These are phyloP conservation scores for Drosophila suboccidentalis DNA, from an alignment of 2,888 invertebrate species.

Conservation along the genomic window DNA sequence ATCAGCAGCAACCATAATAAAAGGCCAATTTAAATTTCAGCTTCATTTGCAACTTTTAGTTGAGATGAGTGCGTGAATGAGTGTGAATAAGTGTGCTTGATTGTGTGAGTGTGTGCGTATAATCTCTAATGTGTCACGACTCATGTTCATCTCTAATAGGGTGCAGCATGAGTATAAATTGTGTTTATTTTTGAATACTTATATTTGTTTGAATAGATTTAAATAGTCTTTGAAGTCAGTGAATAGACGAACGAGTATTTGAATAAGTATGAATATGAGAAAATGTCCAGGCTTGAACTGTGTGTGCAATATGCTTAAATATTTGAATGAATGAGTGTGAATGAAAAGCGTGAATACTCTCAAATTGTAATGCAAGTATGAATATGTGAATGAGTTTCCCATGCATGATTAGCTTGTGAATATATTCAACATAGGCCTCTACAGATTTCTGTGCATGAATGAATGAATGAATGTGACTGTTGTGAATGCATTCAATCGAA, in stretches of 20 bases:
- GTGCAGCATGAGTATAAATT: background rate
- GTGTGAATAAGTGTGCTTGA: background rate
- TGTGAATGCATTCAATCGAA: slow-evolving; percentile 23
- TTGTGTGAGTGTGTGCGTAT: background rate
- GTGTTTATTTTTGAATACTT: background rate
- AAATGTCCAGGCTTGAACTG: background rate
- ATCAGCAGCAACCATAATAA: slow-evolving; percentile 14
- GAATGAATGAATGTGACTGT: background rate
- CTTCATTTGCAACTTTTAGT: background rate
- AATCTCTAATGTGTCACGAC: background rate
- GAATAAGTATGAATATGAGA: background rate
- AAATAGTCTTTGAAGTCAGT: background rate
- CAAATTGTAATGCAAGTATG: background rate
- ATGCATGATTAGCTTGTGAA: slow-evolving; percentile 3
- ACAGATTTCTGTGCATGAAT: background rate
- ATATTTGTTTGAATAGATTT: background rate
- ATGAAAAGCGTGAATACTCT: background rate
- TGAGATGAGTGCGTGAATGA: background rate
- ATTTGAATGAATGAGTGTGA: background rate
- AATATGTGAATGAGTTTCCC: no score
- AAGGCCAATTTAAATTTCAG: background rate
- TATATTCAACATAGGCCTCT: background rate
- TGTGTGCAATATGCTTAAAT: background rate
- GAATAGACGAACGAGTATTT: slow-evolving; percentile 1
- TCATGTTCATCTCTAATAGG: background rate